Conservation (phyloP, 1,140 invertebrate genomes). For the Zaprionus ghesquierei region DNA sequence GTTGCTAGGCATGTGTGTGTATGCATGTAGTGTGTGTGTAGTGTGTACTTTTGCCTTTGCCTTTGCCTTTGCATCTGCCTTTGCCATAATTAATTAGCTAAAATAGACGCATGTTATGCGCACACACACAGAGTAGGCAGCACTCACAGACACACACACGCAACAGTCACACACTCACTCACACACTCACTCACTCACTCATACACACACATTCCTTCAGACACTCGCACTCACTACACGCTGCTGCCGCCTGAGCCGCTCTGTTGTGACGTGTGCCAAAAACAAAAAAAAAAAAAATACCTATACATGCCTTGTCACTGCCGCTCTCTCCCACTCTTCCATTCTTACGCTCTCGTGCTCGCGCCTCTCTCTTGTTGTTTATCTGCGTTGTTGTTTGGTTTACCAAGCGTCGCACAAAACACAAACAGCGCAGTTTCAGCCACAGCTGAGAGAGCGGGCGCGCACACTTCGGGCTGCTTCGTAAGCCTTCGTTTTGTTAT, state of each 20-base stretch:
- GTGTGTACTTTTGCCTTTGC: conserved; percentile 12
- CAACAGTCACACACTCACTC: not conserved
- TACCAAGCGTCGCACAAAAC: conserved; percentile 6
- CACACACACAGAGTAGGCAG: not conserved
- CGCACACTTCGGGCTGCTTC: not conserved
- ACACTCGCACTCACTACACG: too few species aligned
- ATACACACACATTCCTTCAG: too few species aligned
- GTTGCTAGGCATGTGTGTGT: not conserved
- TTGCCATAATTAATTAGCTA: conserved; percentile 66
- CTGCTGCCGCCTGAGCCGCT: not conserved
- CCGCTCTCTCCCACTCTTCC: not conserved
- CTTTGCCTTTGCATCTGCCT: not conserved
- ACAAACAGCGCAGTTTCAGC: conserved; percentile 39
- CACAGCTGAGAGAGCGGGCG: conserved; percentile 10
- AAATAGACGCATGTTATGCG: conserved; percentile 19
- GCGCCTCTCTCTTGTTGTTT: conserved; percentile 21
- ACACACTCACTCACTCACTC: not conserved
- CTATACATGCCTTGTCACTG: conserved; percentile 29
- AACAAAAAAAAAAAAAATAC: conserved; percentile 36
- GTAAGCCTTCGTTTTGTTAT: conserved; percentile 29
- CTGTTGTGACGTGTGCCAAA: conserved; percentile 10
- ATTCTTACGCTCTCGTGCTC: not conserved
- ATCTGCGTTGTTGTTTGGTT: conserved; percentile 23
- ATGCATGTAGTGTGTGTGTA: not conserved
- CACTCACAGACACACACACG: not conserved